Base-by-base conservation (phyloP, 2,888 invertebrate species). In the Thysanoteuthis rhombus region DNA sequence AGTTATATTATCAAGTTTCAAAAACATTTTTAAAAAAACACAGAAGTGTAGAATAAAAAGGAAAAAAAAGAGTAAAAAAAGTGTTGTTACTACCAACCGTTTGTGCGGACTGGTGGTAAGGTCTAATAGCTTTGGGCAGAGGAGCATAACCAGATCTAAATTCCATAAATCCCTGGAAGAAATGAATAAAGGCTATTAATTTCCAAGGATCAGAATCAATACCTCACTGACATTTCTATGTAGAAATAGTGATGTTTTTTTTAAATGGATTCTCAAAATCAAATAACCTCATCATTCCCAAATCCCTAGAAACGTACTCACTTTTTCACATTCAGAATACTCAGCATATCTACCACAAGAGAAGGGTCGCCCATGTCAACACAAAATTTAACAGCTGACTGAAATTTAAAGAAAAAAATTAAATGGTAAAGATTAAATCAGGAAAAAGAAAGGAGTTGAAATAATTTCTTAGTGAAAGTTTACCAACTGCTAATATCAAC, bases 261-360 rank as follows among this genome's bases (percentile, higher is more conserved):
- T n/a, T n/a, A n/a, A n/a, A n/a, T n/a, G n/a, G n/a, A n/a, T n/a
- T n/a, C n/a, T n/a, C n/a, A n/a, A n/a, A n/a, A n/a, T n/a, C n/a
- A n/a, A n/a, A n/a, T n/a, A n/a, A n/a, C 12, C 8, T 28, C 58
- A 28, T 32, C 8, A 58, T 58, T 25, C 32, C 5, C 32, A 32
- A 32, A 58, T 58, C 32, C 58, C 28, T 16, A n/a, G 4, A 75
- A 75, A 75, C 19, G n/a, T 93, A 93, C 93, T 93, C 47, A 93
- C 93, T 58, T 93, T 93, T 58, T 93, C 5, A 39, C 52, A 52
- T 93, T 93, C 38, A 93, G 19, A 38, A 93, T 58, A 58, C 93
- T 93, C 39, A 93, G 52, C 58, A 93, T 58, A 93, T 93, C 93
- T 42, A 93, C 47, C 47, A 92, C 92, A 42, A 92, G 92, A 92